phyloP scores from a whole-genome alignment of 2,113 vertebrate genomes.

The Rousettus leschenaultii region DNA sequence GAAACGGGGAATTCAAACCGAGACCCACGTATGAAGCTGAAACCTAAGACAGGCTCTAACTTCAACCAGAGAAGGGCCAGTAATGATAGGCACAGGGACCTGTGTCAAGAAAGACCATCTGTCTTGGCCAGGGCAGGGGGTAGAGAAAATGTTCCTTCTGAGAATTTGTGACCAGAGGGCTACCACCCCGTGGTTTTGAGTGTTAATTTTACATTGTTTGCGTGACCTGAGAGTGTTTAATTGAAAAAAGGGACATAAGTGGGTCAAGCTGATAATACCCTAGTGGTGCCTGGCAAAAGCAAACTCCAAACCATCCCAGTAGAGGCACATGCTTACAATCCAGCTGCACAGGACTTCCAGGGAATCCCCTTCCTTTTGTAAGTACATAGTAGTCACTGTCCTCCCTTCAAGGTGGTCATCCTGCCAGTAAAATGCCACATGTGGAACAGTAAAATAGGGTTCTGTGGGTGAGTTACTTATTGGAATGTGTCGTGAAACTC shows the following conservation, averaged over 20 bases:
- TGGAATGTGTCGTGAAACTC: neutral
- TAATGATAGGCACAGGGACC: neutral
- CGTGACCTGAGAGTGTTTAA: neutral
- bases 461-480: neutral
- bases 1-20: neutral
- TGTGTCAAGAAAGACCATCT: neutral
- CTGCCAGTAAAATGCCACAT: neutral
- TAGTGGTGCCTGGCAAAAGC: neutral
- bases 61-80: neutral
- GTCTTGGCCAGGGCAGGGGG: neutral
- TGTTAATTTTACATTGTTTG: neutral
- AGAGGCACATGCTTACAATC: neutral
- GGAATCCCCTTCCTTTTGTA: neutral
- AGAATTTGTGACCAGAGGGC: neutral
- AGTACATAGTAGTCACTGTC: neutral
- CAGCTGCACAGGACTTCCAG: neutral
- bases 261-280: neutral
- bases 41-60: neutral
- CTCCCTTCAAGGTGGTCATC: neutral
- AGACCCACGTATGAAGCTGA: neutral
- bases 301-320: neutral
- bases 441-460: too few species aligned
- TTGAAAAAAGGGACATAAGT: neutral
- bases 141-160: neutral
- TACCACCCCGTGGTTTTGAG: neutral